A percentile compares a stretch with the other conserved stretches of the same genome.
phyloP scores from a whole-genome alignment of 2,888 invertebrate species.

The Odontothrips loti region DNA sequence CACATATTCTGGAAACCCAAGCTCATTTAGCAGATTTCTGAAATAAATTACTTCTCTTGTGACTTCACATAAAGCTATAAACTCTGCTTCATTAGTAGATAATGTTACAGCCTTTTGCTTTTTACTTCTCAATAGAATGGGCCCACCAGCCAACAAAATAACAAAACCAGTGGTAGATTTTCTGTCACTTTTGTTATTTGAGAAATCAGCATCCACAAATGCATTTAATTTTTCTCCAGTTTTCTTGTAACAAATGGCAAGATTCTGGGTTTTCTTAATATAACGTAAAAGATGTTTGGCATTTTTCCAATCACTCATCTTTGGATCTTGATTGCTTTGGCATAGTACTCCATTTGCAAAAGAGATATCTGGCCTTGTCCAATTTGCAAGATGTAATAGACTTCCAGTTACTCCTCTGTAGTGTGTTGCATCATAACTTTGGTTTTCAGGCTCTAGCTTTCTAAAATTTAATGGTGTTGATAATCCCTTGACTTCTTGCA shows the following conservation, averaged over 20 bases:
- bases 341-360: conserved; percentile 24
- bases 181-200: conserved; percentile 35
- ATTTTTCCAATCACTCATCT: not conserved
- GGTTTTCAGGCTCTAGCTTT: not conserved
- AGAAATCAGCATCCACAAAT: not conserved
- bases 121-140: conserved; percentile 34
- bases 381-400: conserved; percentile 29
- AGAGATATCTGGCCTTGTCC: conserved; percentile 35
- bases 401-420: conserved; percentile 28
- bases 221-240: not conserved
- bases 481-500: not conserved
- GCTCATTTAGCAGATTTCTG: not conserved
- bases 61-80: not conserved
- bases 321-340: conserved; percentile 25
- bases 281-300: not conserved
- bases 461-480: not conserved
- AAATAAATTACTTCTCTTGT: not conserved
- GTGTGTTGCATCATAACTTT: conserved; percentile 11
- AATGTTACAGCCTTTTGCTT: conserved; percentile 38
- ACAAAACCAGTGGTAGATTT: conserved; percentile 38
- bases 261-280: not conserved
- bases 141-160: not conserved
- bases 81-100: conserved; percentile 38
- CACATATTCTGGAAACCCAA: not conserved
- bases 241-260: not conserved